These are phyloP conservation scores for Leptura quadrifasciata DNA, from an alignment of 2,888 invertebrate species.

Conservation along the genomic window DNA sequence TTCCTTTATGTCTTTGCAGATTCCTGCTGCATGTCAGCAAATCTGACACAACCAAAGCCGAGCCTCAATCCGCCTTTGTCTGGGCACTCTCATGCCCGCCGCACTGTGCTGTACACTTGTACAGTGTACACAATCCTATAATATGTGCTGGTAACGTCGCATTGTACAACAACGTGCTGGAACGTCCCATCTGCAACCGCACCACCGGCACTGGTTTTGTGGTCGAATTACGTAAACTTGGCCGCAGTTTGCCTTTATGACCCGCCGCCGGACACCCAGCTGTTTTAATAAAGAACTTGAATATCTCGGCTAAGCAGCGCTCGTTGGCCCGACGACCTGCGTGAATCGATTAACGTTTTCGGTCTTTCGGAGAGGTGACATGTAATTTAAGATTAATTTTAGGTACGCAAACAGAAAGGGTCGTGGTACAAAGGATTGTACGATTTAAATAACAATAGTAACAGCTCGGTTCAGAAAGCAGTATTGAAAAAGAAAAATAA, in stretches of 20 bases:
- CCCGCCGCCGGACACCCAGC: constrained; percentile 3
- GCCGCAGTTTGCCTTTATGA: constrained; percentile 27
- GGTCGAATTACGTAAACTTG: constrained; percentile 30
- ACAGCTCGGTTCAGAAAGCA: no score
- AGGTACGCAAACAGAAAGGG: no score
- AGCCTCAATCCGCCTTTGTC: constrained; percentile 2
- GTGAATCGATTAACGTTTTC: background rate
- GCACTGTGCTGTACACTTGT: background rate
- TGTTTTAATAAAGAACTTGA: constrained; percentile 17
- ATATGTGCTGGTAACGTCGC: background rate
- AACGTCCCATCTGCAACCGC: background rate
- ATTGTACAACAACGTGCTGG: constrained; percentile 4
- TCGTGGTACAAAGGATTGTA: no score
- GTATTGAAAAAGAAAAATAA: no score
- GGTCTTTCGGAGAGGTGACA: background rate
- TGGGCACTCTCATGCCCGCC: background rate
- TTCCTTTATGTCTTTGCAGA: constrained; percentile 6
- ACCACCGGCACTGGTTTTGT: constrained; percentile 14
- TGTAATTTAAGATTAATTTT: background rate
- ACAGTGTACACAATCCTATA: background rate
- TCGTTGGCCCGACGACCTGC: background rate
- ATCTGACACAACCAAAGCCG: background rate
- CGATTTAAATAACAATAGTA: no score
- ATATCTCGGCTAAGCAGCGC: background rate
- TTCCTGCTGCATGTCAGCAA: background rate